Percentiles rank a stretch among this genome's conserved stretches.
These are phyloP conservation scores for Melikaiella ostensackeni DNA, from an alignment of 2,888 invertebrate species.

Conservation along the genomic window DNA sequence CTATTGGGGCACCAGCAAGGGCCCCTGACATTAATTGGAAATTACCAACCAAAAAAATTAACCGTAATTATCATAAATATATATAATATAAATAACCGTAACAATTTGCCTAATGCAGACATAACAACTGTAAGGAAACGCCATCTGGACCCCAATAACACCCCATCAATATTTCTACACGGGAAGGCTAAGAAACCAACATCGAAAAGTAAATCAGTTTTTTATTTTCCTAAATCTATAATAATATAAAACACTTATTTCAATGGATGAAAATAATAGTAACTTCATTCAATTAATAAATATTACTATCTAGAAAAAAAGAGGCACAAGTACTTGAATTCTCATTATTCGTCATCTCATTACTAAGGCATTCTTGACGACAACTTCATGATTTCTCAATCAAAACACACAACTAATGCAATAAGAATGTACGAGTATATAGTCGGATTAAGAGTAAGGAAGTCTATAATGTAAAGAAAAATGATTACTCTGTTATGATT, in stretches of 20 bases:
- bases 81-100: too few species aligned
- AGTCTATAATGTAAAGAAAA: not conserved
- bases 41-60: too few species aligned
- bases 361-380: slow-evolving; percentile 2
- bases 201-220: not conserved
- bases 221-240: not conserved
- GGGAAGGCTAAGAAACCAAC: not conserved
- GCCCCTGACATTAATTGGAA: too few species aligned
- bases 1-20: too few species aligned
- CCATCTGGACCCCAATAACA: too few species aligned
- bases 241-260: not conserved
- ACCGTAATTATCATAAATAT: too few species aligned
- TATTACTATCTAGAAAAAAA: not conserved
- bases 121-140: too few species aligned
- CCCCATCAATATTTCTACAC: too few species aligned
- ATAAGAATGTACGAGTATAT: not conserved
- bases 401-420: not conserved
- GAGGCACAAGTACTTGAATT: not conserved
- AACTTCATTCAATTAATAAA: not conserved
- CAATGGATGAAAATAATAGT: not conserved
- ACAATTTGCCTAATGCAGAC: too few species aligned
- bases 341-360: not conserved
- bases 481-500: not conserved
- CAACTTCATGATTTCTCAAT: not conserved
- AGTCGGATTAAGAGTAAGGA: not conserved